phyloP scores from a whole-genome alignment of 2,888 invertebrate genomes.

The Priocnemis perturbator region DNA sequence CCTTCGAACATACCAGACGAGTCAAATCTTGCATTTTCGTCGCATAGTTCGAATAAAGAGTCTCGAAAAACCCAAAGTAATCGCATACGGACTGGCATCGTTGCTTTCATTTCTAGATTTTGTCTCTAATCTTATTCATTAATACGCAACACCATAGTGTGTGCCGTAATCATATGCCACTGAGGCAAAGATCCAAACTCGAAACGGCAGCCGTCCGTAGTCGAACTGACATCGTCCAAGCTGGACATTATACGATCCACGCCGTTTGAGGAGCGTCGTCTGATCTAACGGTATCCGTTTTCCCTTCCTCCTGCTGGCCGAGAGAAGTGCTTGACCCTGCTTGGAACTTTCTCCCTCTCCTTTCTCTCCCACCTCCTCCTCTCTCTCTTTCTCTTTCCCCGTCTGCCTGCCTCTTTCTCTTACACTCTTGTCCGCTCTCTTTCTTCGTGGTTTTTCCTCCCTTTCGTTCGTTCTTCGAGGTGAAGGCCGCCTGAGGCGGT shows the following conservation, averaged over 20 bases:
- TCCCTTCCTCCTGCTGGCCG: conserved; percentile 41
- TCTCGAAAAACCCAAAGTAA: too few relatives aligned
- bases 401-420: neutral
- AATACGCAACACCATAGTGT: too few relatives aligned
- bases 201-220: too few relatives aligned
- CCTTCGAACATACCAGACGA: too few relatives aligned
- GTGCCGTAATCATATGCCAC: too few relatives aligned
- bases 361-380: conserved; percentile 20
- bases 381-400: neutral
- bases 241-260: conserved; percentile 2
- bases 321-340: conserved; percentile 56
- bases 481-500: conserved; percentile 52
- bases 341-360: conserved; percentile 54
- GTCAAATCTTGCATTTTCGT: too few relatives aligned
- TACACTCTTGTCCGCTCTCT: neutral
- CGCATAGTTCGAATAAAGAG: too few relatives aligned
- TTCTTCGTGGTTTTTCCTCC: conserved; percentile 46
- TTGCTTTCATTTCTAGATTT: too few relatives aligned
- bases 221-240: too few relatives aligned
- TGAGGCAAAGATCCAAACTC: too few relatives aligned
- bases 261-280: conserved; percentile 46
- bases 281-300: conserved; percentile 51
- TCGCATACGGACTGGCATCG: too few relatives aligned
- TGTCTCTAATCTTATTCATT: too few relatives aligned
- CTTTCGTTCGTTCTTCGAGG: conserved; percentile 56